Evolutionary conservation across 2,888 invertebrate genomes (phyloP), one percentile per base, ranked within the genome.

Genomic region (Brachyptera risi): DNA sequence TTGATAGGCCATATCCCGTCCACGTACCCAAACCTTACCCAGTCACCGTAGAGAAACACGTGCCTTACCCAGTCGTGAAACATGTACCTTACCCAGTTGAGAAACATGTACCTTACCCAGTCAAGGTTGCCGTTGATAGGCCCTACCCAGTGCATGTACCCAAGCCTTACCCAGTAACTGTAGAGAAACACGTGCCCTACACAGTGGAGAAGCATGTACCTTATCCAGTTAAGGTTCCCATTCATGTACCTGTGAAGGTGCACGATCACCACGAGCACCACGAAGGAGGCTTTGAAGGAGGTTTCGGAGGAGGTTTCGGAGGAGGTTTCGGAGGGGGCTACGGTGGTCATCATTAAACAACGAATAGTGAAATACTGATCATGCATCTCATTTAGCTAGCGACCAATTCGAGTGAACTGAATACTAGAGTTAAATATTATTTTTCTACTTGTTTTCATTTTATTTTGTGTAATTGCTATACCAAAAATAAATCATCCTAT

Each of bases 151-250:
- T 60, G 13, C 50, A 59, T 0, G 81, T 87, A n/a, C 84, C 87
- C 13, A 81, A 87, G 51, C 87, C 87, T 0, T 87, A 88, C 69
- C 86, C 87, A 0, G 83, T 87, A 19, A 85, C 86, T 0, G 83
- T 87, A 0, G 83, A 86, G 57, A 67, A 65, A 23, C 62, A 76
- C 60, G 76, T 76, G 65, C 58, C 58, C 15, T 47, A 49, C 27
- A 31, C 58, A 2, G 58, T 58, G 4, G 47, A 58, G 27, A 27
- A 37, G n/a, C 58, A 21, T 21, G 47, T 47, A 1, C 49, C 90
- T 68, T 89, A 89, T 77, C 88, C 88, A 66, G 86, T 87, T 56
- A 86, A 86, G 73, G 82, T 86, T 50, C 86, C 85, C 62, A 84
- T 86, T 26, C 24, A 23, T 23, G 49, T 49, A 11, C 49, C 49